Percentiles rank a stretch among this genome's conserved stretches.
These are phyloP conservation scores for Hipparchia sbordonii DNA, from an alignment of 2,888 invertebrate genomes.

Conservation along the genomic window DNA sequence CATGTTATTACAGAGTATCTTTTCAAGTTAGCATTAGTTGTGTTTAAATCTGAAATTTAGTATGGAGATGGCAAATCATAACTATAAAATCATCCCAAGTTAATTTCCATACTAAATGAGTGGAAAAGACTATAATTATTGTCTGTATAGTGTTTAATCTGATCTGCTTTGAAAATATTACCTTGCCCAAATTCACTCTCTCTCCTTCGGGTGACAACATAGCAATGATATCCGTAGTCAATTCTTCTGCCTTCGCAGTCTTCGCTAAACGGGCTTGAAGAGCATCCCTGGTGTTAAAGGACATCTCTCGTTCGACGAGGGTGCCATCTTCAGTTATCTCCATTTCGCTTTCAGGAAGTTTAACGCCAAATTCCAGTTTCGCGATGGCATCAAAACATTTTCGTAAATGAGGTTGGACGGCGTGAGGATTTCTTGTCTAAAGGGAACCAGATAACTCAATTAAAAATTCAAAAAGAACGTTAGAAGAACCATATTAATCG, in stretches of 20 bases:
- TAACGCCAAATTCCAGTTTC: conserved; percentile 89
- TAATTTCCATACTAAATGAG: too few species aligned
- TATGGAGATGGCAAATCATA: too few species aligned
- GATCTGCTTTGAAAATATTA: conserved; percentile 43
- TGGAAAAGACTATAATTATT: too few species aligned
- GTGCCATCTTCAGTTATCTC: conserved; percentile 79
- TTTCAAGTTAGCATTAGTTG: too few species aligned
- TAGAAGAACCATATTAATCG: too few species aligned
- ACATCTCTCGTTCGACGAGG: conserved; percentile 73
- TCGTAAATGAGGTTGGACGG: conserved; percentile 94
- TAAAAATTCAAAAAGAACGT: too few species aligned
- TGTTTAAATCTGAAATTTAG: too few species aligned
- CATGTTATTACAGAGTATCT: too few species aligned
- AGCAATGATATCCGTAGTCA: conserved; percentile 92
- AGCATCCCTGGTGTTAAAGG: conserved; percentile 66
- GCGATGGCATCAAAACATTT: conserved; percentile 95
- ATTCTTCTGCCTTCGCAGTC: conserved; percentile 68
- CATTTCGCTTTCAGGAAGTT: conserved; percentile 76
- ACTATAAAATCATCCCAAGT: too few species aligned
- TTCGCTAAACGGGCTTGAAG: conserved; percentile 71
- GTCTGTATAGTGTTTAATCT: too few species aligned
- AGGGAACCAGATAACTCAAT: conserved; percentile 16
- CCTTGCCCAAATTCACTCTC: conserved; percentile 89
- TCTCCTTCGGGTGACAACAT: conserved; percentile 96
- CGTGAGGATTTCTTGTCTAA: conserved; percentile 92